These are phyloP conservation scores for Helostoma temminkii DNA, from an alignment of 2,797 vertebrate species.

Conservation along the genomic window DNA sequence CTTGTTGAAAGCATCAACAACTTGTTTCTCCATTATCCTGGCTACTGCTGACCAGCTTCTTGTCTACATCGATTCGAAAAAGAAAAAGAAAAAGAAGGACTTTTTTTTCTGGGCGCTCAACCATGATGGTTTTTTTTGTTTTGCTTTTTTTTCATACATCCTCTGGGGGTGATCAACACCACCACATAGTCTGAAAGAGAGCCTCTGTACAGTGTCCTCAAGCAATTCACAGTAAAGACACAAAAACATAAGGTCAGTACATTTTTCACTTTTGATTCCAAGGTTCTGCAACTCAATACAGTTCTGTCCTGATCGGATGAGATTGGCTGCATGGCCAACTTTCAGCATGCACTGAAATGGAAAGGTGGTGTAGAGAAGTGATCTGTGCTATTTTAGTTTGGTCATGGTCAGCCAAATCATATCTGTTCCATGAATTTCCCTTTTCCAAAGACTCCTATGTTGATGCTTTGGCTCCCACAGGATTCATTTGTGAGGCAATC, in stretches of 20 bases:
- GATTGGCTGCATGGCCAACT: conserved; percentile 24
- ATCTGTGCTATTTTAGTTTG: conserved; percentile 34
- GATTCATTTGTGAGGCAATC: conserved; percentile 51
- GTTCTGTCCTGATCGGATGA: conserved; percentile 33
- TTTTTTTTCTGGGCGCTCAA: conserved; percentile 56
- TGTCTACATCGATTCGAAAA: conserved; percentile 51
- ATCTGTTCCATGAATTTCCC: conserved; percentile 52
- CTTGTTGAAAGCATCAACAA: conserved; percentile 67
- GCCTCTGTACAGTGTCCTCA: conserved; percentile 21
- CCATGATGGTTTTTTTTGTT: conserved; percentile 44
- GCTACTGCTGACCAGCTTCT: conserved; percentile 37
- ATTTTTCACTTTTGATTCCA: conserved; percentile 53
- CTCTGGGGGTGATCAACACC: conserved; percentile 34
- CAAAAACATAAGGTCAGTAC: conserved; percentile 31
- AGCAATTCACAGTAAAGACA: conserved; percentile 38
- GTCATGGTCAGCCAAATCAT: conserved; percentile 13
- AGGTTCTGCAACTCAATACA: conserved; percentile 40
- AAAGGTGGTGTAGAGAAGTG: conserved; percentile 21
- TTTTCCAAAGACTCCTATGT: conserved; percentile 19
- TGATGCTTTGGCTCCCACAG: conserved; percentile 57
- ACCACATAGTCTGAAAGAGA: conserved; percentile 34
- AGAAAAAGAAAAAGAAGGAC: no score
- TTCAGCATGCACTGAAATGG: conserved; percentile 49
- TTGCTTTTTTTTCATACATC: conserved; percentile 46
- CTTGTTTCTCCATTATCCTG: conserved; percentile 66